Conservation (phyloP, 1,140 invertebrate species). For the Bombus waltoni region DNA sequence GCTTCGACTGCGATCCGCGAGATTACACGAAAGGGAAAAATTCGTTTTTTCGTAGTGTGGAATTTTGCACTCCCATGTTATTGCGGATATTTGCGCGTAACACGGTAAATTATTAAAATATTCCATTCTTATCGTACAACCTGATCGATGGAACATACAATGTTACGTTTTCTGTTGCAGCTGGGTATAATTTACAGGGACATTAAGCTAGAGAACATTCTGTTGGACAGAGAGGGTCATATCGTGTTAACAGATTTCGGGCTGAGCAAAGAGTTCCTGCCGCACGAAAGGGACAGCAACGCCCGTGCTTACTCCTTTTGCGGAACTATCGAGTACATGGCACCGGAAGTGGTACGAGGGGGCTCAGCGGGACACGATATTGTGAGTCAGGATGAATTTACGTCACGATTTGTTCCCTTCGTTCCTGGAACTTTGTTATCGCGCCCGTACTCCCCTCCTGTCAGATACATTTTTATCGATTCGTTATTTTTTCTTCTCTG, state of each 20-base stretch:
- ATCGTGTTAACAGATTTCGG: slow-evolving; percentile 96
- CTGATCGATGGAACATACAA: not conserved
- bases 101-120: slow-evolving; percentile 9
- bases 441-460: not conserved
- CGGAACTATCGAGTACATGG: slow-evolving; percentile 98
- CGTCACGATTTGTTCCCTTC: slow-evolving; percentile 51
- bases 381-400: slow-evolving; percentile 84
- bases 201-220: slow-evolving; percentile 97
- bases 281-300: slow-evolving; percentile 84
- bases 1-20: not conserved
- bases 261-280: slow-evolving; percentile 93
- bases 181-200: slow-evolving; percentile 98
- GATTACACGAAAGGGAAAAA: not conserved
- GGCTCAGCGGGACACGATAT: slow-evolving; percentile 94
- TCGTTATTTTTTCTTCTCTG: not conserved
- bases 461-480: slow-evolving; percentile 35
- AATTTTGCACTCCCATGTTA: not conserved
- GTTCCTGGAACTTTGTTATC: slow-evolving; percentile 47
- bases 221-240: slow-evolving; percentile 93
- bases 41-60: too few species aligned
- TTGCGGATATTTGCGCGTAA: not conserved
- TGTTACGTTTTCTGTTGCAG: slow-evolving; percentile 82
- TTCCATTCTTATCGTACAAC: not conserved
- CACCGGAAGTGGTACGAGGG: slow-evolving; percentile 94
- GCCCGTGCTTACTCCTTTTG: slow-evolving; percentile 97